Evolutionary conservation across 2,888 invertebrate genomes (phyloP), one percentile per base, ranked within the genome.

Genomic region (Apodemia mormo): DNA sequence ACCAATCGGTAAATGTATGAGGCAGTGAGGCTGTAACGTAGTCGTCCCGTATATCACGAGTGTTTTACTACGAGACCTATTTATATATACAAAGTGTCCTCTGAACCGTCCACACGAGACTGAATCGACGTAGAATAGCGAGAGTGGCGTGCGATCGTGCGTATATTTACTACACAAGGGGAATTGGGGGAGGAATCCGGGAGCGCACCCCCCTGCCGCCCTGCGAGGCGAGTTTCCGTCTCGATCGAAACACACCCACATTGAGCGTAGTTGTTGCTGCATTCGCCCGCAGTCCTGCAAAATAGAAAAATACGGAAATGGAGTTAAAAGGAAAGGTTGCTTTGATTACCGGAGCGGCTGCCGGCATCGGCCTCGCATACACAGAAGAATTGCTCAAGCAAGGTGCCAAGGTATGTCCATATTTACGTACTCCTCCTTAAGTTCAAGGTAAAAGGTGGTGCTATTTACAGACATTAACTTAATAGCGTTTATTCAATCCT

Each of bases 241-340:
- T 79, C 86, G 87, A 90, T 90, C 92, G 90, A 90, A 89, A 82
- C 83, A 82, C 82, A 82, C 80, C 77, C 78, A 79, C 80, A 80
- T 78, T 82, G 81, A 74, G 71, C 76, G 76, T 76, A 77, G 75
- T 74, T 71, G 71, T 81, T 80, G 79, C 80, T 82, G 85, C 84
- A 83, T 78, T 81, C 80, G 82, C 86, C 85, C 85, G 87, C 85
- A 86, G 84, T 80, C 77, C 75, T 81, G 76, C 75, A 65, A 76
- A 74, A 77, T 78, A 76, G 72, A 78, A 75, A 75, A 80, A 79
- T 78, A 79, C 74, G 78, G 75, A 76, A 68, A 96, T 96, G 96
- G 96, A 96, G 82, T 86, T 96, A 74, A 96, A 96, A 86, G 96
- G 96, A 75, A 96, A 96, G 87, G 96, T 96, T 71, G 96, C 95